Evolutionary conservation across 1,140 invertebrate genomes (phyloP), one percentile per base, ranked within the genome.

Genomic region (Megalonaias nervosa): DNA sequence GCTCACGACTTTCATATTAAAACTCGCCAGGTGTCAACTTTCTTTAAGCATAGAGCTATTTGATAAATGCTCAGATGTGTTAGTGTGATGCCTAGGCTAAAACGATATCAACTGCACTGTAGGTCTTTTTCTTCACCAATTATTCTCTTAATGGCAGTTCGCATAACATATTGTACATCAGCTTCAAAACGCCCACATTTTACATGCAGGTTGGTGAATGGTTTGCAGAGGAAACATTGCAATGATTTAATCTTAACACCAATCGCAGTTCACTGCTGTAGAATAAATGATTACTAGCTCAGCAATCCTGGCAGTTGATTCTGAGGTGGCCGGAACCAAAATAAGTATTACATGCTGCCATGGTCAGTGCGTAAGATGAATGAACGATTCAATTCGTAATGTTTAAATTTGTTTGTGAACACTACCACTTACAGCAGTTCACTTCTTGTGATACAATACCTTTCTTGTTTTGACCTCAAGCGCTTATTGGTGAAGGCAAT

Each of bases 341-440:
- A 21, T 67, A 81, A 62, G 74, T 74, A 81, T 15, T 65, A 68
- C 69, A 81, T 23, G n/a, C 62, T 72, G n/a, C 55, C 64, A 57
- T 81, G 74, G 31, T 81, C 79, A 11, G 79, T 80, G 17, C 73
- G 26, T 5, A 80, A 23, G 21, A 31, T 68, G 19, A 80, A 80
- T 6, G 58, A 56, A 16, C 62, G 64, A 1, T 67, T 67, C 0
- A 70, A 56, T 12, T 75, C 17, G n/a, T n/a, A 80, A 60, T 76
- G 72, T 31, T 69, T 14, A 61, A 61, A 79, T n/a, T 79, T 71
- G 15, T 67, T 58, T 11, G 73, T 75, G 58, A 80, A 80, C 19
- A 48, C 71, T 14, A 80, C 57, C 15, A 80, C 67, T 23, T 73
- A 68, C 57, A 76, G 48, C n/a, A 71, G 31, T n/a, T 80, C 79